A percentile compares a stretch with the other conserved stretches of the same genome.
These are phyloP conservation scores for Bos taurus DNA, from an alignment of 2,113 vertebrate genomes.

Conservation along the genomic window ARS-UCD2.0 NC_037349.1:41415501-41416000, in stretches of 20 bases:
- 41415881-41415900: not conserved
- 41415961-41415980: not conserved
- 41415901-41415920: not conserved
- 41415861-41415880: not conserved
- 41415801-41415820: not conserved
- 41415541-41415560: not conserved
- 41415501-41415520: not conserved
- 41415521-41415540: not conserved
- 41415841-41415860: not conserved
- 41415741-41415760: accelerated
- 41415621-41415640: not conserved
- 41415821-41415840: not conserved
- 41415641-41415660: not conserved
- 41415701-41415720: not conserved
- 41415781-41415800: not conserved
- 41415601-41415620: not conserved
- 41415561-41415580: not conserved
- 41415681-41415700: not conserved
- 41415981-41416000: not conserved
- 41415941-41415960: not conserved
- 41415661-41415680: not conserved
- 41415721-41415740: not conserved
- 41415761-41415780: not conserved
- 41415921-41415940: not conserved
- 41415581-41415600: not conserved